Conservation (phyloP, 2,888 invertebrate genomes). For the Chaetogeoica ovagalla region DNA sequence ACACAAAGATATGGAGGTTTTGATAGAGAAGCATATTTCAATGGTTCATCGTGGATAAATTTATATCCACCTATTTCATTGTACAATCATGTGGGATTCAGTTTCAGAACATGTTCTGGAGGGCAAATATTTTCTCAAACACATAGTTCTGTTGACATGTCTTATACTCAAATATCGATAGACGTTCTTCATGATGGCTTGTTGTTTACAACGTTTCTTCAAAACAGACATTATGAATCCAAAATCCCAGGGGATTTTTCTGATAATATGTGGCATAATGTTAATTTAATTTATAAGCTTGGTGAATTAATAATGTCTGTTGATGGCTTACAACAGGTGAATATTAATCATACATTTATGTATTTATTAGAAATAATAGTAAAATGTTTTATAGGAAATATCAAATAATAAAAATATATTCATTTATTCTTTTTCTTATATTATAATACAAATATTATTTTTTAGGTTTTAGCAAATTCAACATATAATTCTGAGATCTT, state of each 20-base stretch:
- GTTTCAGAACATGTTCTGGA: conserved; percentile 78
- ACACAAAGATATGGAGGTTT: conserved; percentile 17
- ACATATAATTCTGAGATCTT: conserved; percentile 77
- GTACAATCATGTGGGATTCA: conserved; percentile 78
- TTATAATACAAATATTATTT: conserved; percentile 60
- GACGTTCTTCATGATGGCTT: conserved; percentile 62
- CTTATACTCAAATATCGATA: conserved; percentile 57
- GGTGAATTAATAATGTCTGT: conserved; percentile 66
- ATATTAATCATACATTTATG: conserved; percentile 55
- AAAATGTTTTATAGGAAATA: conserved; percentile 1
- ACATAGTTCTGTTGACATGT: conserved; percentile 58
- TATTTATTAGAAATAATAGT: not conserved
- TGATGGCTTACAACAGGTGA: conserved; percentile 65
- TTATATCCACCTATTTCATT: conserved; percentile 74
- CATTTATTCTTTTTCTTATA: not conserved
- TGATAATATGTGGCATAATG: conserved; percentile 81
- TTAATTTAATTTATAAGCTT: conserved; percentile 68
- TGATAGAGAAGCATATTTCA: conserved; percentile 76
- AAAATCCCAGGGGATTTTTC: conserved; percentile 70
- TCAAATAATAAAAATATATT: no score
- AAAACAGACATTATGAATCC: conserved; percentile 64
- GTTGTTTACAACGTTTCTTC: conserved; percentile 61
- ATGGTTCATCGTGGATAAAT: conserved; percentile 76
- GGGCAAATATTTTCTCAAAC: conserved; percentile 61
- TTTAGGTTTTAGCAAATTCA: conserved; percentile 74